Evolutionary conservation across 2,797 vertebrate genomes (phyloP).

Genomic region (Delichon dasypus): DNA sequence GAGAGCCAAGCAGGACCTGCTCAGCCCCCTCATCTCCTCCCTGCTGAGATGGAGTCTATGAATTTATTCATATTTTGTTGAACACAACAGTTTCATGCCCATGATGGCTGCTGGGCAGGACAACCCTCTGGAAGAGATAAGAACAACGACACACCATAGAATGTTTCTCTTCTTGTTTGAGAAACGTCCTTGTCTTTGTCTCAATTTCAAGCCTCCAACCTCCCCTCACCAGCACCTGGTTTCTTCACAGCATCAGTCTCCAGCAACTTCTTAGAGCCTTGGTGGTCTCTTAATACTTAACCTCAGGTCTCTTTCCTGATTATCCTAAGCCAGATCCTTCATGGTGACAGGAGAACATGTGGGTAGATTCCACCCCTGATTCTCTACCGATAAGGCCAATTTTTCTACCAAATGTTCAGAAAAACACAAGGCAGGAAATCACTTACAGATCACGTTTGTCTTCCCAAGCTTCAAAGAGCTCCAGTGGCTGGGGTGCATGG

Average conservation of each 20-base stretch:
- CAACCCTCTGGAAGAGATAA: neutral
- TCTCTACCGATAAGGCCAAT: neutral
- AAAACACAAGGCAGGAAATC: neutral
- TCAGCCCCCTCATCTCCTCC: neutral
- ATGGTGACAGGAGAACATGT: accelerated
- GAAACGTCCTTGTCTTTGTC: neutral
- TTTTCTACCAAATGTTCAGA: neutral
- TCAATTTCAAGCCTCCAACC: neutral
- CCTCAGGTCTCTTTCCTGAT: neutral
- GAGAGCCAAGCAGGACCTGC: accelerated
- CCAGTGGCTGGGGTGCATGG: neutral
- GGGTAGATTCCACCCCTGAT: neutral
- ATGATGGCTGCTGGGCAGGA: neutral
- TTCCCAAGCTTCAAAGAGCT: slow-evolving; percentile 9
- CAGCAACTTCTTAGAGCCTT: neutral
- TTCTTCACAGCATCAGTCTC: neutral
- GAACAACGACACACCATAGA: neutral
- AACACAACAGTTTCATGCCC: neutral
- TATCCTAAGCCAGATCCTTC: neutral
- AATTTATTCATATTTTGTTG: neutral
- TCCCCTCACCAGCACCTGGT: neutral
- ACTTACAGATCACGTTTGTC: slow-evolving; percentile 35
- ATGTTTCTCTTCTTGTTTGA: neutral
- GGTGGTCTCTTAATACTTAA: neutral
- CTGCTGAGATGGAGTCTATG: neutral